Evolutionary conservation across 2,888 invertebrate species (phyloP).

Genomic region (Formica aserva): DNA sequence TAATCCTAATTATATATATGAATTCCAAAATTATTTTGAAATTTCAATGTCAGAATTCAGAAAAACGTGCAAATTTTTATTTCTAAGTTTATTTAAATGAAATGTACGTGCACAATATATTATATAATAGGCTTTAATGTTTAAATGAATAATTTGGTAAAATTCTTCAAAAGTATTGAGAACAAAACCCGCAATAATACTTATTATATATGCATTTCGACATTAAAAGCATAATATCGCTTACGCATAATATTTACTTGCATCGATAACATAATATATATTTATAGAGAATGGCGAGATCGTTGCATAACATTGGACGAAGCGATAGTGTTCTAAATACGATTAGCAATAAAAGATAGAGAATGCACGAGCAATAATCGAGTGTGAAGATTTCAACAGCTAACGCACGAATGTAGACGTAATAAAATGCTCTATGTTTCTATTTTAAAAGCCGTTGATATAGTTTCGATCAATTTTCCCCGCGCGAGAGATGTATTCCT

Average conservation of each 20-base stretch:
- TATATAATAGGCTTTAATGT: not conserved
- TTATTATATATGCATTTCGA: not conserved
- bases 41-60: not conserved
- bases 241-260: conserved; percentile 49
- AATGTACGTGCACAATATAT: not conserved
- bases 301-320: conserved; percentile 29
- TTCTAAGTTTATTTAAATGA: not conserved
- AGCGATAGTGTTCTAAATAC: conserved; percentile 46
- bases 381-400: conserved; percentile 8
- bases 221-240: conserved; percentile 39
- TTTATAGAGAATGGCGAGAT: conserved; percentile 28
- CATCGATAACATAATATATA: conserved; percentile 10
- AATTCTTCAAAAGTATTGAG: not conserved
- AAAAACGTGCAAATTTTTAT: not conserved
- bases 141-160: not conserved
- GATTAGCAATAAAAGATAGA: conserved; percentile 49
- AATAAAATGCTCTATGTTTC: conserved; percentile 47
- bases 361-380: conserved; percentile 35
- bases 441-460: conserved; percentile 30
- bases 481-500: conserved; percentile 25
- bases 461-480: conserved; percentile 38
- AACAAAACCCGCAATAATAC: not conserved
- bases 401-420: conserved; percentile 44
- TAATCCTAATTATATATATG: not conserved
- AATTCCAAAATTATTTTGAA: conserved; percentile 7